These are phyloP conservation scores for Myathropa florea DNA, from an alignment of 2,888 invertebrate species.

Conservation along the genomic window DNA sequence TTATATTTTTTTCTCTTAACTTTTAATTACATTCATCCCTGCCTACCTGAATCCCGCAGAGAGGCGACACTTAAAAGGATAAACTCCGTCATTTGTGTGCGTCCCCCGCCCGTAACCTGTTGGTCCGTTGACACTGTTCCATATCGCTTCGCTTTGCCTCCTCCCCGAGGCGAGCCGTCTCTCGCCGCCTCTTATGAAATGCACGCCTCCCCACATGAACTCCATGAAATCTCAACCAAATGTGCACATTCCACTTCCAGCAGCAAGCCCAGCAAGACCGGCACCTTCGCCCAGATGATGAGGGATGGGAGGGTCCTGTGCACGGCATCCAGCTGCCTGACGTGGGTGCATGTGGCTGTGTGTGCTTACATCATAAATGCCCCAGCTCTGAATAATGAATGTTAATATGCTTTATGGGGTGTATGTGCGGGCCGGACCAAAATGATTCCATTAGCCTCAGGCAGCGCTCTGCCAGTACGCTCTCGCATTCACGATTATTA, in stretches of 20 bases:
- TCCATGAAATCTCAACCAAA: slow-evolving; percentile 60
- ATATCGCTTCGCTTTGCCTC: slow-evolving; percentile 3
- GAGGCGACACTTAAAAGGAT: slow-evolving; percentile 38
- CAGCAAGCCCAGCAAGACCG: slow-evolving; percentile 2
- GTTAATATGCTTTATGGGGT: slow-evolving; percentile 70
- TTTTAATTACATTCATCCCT: slow-evolving; percentile 51
- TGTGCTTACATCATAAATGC: slow-evolving; percentile 63
- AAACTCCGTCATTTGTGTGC: slow-evolving; percentile 44
- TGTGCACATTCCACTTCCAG: slow-evolving; percentile 27
- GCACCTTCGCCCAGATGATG: neutral
- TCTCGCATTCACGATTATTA: slow-evolving; percentile 60
- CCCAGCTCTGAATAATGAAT: slow-evolving; percentile 69
- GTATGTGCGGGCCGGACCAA: slow-evolving; percentile 58
- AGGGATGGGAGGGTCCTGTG: slow-evolving; percentile 46
- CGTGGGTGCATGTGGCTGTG: slow-evolving; percentile 24
- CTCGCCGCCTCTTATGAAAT: slow-evolving; percentile 14
- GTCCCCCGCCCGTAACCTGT: slow-evolving; percentile 56
- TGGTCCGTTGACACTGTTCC: slow-evolving; percentile 65
- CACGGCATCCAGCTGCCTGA: slow-evolving; percentile 9
- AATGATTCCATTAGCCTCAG: slow-evolving; percentile 58
- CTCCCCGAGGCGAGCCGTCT: no score
- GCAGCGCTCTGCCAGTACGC: neutral
- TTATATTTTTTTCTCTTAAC: slow-evolving; percentile 26
- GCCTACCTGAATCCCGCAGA: slow-evolving; percentile 15
- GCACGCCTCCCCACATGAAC: slow-evolving; percentile 54